These are phyloP conservation scores for Onychomys torridus DNA, from an alignment of 2,797 vertebrate genomes.

Conservation along the genomic window DNA sequence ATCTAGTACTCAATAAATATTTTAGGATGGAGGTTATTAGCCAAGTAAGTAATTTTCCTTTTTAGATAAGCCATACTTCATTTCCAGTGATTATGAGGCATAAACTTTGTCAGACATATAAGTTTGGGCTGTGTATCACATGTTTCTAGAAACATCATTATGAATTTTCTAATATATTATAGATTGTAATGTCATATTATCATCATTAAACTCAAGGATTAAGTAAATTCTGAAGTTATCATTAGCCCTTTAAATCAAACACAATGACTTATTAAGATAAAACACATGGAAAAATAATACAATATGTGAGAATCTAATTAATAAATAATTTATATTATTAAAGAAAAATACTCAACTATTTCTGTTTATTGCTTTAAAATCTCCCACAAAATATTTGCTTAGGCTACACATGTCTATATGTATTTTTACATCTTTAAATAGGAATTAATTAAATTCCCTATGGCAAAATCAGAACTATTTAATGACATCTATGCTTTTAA, in stretches of 20 bases:
- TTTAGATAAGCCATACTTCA: conserved; percentile 35
- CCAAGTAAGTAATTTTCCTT: neutral
- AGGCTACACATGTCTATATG: neutral
- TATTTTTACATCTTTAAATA: conserved; percentile 45
- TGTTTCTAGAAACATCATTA: conserved; percentile 10
- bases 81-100: neutral
- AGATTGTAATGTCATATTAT: conserved; percentile 20
- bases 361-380: conserved; percentile 36
- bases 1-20: conserved; percentile 13
- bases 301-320: conserved; percentile 35
- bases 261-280: conserved; percentile 19
- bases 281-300: conserved; percentile 26
- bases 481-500: conserved; percentile 4
- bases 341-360: conserved; percentile 14
- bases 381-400: conserved; percentile 1
- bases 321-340: neutral
- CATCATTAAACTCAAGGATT: conserved; percentile 8
- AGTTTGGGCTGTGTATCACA: neutral
- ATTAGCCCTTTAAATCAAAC: conserved; percentile 60
- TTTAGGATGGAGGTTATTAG: conserved; percentile 46
- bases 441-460: conserved; percentile 27
- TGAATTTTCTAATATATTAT: neutral
- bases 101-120: neutral
- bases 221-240: conserved; percentile 42
- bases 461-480: conserved; percentile 34